Base-by-base conservation (phyloP, 1,140 invertebrate genomes). In the Babylonia areolata region DNA sequence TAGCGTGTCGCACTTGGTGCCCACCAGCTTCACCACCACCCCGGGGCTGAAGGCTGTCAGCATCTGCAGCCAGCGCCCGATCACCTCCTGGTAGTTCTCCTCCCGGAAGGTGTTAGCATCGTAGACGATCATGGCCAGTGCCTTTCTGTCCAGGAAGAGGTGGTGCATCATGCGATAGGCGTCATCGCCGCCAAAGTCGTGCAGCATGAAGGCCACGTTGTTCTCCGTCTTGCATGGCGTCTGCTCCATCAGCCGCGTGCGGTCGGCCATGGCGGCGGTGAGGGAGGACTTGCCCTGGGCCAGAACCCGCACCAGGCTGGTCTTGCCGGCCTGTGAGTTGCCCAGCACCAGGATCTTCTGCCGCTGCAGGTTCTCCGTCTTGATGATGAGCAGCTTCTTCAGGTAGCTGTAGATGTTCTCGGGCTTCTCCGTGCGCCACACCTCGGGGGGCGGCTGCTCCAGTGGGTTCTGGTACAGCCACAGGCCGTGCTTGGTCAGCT, bases 381-480 rank as follows among this genome's bases (percentile, higher is more conserved):
- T 92, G 42, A 91, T 91, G 54, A 94, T 93, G n/a, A 92, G 87
- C 79, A 92, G 88, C 71, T 91, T 92, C 75, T 92, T 92, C 23
- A 94, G 90, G 85, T 93, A 94, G 23, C 91, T 86, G 88, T 91
- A 94, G 37, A 94, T 94, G 69, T 92, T 91, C 12, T 91, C 87
- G 31, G 93, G 90, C 77, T 93, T 91, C 35, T 92, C 90, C 0
- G 94, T 93, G 81, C 92, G 90, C 94, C 93, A 94, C 9, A 94
- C 88, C 78, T 93, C 90, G 71, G 91, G 91, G 37, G 94, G 94
- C 35, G 94, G 94, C 69, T 90, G 87, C 71, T 87, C 90, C 20
- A 95, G 81, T 20, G 93, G 93, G 84, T 95, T 95, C 64, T 92
- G 91, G 86, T 94, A 92, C 37, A 95, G 86, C 94, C 94, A 94